Evolutionary conservation across 1,140 invertebrate genomes (phyloP), one percentile per base, ranked within the genome.

Genomic region (Phortica variegata): DNA sequence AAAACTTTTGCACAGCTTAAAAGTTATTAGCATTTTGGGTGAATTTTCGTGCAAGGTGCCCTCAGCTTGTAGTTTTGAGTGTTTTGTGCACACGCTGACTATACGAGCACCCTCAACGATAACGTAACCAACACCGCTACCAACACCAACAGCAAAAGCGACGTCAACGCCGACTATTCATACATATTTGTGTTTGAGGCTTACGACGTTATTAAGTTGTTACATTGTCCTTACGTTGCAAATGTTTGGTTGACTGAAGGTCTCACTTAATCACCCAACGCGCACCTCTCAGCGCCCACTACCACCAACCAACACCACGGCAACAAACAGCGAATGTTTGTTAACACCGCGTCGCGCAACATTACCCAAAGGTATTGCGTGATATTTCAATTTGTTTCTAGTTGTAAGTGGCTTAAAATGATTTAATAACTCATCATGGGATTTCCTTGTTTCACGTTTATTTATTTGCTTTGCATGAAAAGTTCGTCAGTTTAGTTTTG

Each of bases 351-450:
- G 26, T 6, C 12, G 6, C 38, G 50, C 61, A 33, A 17, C n/a
- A n/a, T n/a, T n/a, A 68, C 63, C 53, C 63, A 51, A 53, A 63
- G 63, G 63, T 63, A 68, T 68, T 68, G 63, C 63, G 63, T 68
- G 63, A 68, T 68, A 68, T 68, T 68, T 68, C 63, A 68, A 68
- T 68, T 68, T 68, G 63, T 68, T 68, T 68, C 68, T 68, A 68
- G 63, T 68, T 68, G 63, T 68, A 68, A 68, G 63, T 68, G 63
- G 63, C 63, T 68, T 68, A 68, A 68, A 68, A 68, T 68, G 63
- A 68, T 68, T 68, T 68, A 68, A 68, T 68, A 68, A 68, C 63
- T 68, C 63, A 68, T 68, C 63, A 68, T 69, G 63, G 63, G 63
- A 68, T 68, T 68, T 68, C 47, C 63, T 65, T 61, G 62, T 65